Evolutionary conservation across 2,113 vertebrate genomes (phyloP).

Genomic region (Pholis gunnellus): DNA sequence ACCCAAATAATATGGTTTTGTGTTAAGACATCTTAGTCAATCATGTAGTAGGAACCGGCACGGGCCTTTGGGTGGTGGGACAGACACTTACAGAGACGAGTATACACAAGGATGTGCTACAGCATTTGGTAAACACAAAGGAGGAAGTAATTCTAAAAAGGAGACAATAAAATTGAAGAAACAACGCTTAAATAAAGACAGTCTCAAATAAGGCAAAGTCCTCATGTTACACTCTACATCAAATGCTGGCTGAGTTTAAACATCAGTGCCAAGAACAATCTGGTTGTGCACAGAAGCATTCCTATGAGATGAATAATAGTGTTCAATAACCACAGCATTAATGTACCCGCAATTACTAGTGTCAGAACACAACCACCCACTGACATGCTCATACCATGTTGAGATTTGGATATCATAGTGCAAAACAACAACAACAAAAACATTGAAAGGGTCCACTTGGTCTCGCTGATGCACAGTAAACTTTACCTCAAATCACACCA

Average conservation of each 20-base stretch:
- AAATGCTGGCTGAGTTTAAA: conserved; percentile 17
- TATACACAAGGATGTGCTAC: background rate
- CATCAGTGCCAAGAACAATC: conserved; percentile 31
- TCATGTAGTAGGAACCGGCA: conserved; percentile 19
- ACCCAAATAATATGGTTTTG: conserved; percentile 20
- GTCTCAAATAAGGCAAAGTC: conserved; percentile 26
- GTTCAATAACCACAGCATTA: conserved; percentile 49
- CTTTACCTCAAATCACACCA: conserved; percentile 35
- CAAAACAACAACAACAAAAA: conserved; percentile 37
- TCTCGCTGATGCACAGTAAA: background rate
- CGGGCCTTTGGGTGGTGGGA: background rate
- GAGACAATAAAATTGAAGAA: background rate
- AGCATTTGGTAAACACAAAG: conserved; percentile 24
- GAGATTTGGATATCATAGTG: conserved; percentile 59
- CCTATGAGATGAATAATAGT: conserved; percentile 54
- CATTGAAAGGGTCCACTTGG: conserved; percentile 21
- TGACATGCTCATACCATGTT: background rate
- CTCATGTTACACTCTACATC: background rate
- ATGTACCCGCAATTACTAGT: conserved; percentile 42
- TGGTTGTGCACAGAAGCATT: conserved; percentile 25
- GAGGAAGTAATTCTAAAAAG: conserved; percentile 1
- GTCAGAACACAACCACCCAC: conserved; percentile 32
- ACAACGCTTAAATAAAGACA: conserved; percentile 1
- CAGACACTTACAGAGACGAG: background rate
- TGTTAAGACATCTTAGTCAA: conserved; percentile 10